Evolutionary conservation across 2,797 vertebrate genomes (phyloP).

Genomic region (Microchirus variegatus): DNA sequence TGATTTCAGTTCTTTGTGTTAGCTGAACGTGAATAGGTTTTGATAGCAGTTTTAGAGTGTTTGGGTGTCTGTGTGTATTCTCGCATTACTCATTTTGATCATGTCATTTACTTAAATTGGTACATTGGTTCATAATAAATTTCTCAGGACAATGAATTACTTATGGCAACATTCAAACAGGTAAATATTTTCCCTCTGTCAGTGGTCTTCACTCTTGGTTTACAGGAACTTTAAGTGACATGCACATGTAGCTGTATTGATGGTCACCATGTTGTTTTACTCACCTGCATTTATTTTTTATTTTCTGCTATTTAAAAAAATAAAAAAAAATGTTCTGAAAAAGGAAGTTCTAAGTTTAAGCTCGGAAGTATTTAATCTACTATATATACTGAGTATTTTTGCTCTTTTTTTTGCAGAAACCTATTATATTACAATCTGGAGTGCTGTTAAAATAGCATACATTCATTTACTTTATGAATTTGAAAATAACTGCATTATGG

Average conservation of each 20-base stretch:
- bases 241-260: constrained; percentile 79
- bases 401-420: no score
- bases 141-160: constrained; percentile 76
- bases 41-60: constrained; percentile 46
- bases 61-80: constrained; percentile 45
- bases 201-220: constrained; percentile 71
- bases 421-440: no score
- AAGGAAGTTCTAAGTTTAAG: neutral
- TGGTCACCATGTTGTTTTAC: constrained; percentile 72
- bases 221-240: constrained; percentile 71
- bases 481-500: no score
- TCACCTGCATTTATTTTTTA: constrained; percentile 74
- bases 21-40: constrained; percentile 36
- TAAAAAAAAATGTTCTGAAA: constrained; percentile 82
- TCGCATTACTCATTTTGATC: constrained; percentile 63
- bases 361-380: no score
- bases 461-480: no score
- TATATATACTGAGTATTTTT: no score
- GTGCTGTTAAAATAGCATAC: no score
- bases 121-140: constrained; percentile 68
- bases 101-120: constrained; percentile 66
- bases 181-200: constrained; percentile 50
- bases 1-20: constrained; percentile 36
- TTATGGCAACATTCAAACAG: constrained; percentile 44
- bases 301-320: constrained; percentile 82